Conservation (phyloP, 2,113 vertebrate genomes). For the Sylvietta virens region DNA sequence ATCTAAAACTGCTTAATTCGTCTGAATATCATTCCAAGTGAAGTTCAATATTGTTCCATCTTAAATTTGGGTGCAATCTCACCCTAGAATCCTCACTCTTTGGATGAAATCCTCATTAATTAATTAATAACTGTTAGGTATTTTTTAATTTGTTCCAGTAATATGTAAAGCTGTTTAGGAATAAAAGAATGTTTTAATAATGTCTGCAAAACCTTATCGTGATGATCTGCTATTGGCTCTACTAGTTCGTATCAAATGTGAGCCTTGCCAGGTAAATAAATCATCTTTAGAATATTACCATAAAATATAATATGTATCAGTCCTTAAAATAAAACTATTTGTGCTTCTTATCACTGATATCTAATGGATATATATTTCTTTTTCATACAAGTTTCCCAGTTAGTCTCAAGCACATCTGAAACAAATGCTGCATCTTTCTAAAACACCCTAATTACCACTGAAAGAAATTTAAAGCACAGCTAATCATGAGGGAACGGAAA, state of each 20-base stretch:
- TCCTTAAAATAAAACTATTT: background rate
- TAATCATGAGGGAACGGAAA: background rate
- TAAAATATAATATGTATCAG: background rate
- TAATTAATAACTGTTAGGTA: background rate
- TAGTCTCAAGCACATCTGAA: background rate
- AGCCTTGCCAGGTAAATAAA: background rate
- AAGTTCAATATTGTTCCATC: background rate
- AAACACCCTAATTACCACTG: background rate
- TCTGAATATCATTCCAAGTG: background rate
- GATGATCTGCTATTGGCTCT: background rate
- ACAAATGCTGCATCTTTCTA: background rate
- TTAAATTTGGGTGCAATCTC: background rate
- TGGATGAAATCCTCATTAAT: background rate
- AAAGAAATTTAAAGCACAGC: background rate
- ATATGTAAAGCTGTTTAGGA: background rate
- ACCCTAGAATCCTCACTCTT: background rate
- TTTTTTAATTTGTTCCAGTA: background rate
- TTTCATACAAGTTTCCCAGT: background rate
- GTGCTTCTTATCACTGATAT: background rate
- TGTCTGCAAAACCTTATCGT: background rate
- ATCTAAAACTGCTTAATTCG: background rate
- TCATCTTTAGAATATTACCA: background rate
- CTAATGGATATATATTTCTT: background rate
- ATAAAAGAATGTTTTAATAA: background rate
- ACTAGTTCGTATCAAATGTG: accelerated